phyloP scores from a whole-genome alignment of 2,797 vertebrate genomes.

The Microctenopoma lineatum region DNA sequence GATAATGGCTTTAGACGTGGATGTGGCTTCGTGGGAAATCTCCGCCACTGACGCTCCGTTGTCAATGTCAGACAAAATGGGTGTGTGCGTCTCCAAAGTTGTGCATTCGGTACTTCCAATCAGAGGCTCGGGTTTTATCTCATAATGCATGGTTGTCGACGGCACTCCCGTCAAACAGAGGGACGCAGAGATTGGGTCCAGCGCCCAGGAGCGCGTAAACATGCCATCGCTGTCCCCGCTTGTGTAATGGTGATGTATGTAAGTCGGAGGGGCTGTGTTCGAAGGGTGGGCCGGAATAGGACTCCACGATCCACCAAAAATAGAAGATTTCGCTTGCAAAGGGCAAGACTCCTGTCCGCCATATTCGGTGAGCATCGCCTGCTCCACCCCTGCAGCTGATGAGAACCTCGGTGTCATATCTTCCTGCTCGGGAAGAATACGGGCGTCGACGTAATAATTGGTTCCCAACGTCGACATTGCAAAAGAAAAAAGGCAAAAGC shows the following conservation, averaged over 20 bases:
- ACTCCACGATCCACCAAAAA: constrained; percentile 94
- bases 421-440: constrained; percentile 91
- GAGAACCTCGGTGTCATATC: constrained; percentile 90
- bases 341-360: constrained; percentile 92
- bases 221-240: constrained; percentile 91
- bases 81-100: constrained; percentile 92
- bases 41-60: constrained; percentile 89
- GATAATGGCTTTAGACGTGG: constrained; percentile 81
- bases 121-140: constrained; percentile 95
- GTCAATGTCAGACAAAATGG: constrained; percentile 92
- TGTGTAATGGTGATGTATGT: constrained; percentile 90
- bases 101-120: constrained; percentile 91
- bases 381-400: constrained; percentile 86
- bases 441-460: constrained; percentile 94
- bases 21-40: constrained; percentile 82
- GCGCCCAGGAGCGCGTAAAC: constrained; percentile 96
- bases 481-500: constrained; percentile 54
- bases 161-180: constrained; percentile 95
- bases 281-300: constrained; percentile 88
- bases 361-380: constrained; percentile 90
- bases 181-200: constrained; percentile 92
- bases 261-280: constrained; percentile 87
- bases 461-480: constrained; percentile 94
- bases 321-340: constrained; percentile 93
- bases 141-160: constrained; percentile 90